Evolutionary conservation across 2,113 vertebrate genomes (phyloP).

Genomic region (Panthera tigris): DNA sequence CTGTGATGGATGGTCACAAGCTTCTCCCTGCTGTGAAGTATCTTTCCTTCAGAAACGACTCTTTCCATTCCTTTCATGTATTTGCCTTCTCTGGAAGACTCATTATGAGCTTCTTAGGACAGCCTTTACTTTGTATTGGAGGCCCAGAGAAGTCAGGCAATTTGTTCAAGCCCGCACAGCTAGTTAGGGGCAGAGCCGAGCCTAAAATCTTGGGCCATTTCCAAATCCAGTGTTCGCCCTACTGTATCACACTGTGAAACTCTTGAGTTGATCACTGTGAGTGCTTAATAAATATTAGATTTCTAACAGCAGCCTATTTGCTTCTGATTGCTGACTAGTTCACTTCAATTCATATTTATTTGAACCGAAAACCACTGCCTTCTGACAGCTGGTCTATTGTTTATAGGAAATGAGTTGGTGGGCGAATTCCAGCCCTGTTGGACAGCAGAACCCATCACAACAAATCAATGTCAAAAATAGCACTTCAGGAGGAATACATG

Average conservation of each 20-base stretch:
- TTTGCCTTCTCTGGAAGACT: conserved; percentile 45
- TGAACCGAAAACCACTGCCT: conserved; percentile 62
- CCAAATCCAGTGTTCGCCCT: conserved; percentile 3
- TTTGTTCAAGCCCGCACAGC: conserved; percentile 4
- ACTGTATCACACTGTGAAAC: conserved; percentile 64
- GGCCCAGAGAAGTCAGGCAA: conserved; percentile 1
- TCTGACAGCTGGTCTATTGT: conserved; percentile 39
- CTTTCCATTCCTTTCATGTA: conserved; percentile 24
- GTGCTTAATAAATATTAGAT: conserved; percentile 67
- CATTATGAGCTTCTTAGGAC: not conserved
- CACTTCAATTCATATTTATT: conserved; percentile 66
- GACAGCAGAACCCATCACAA: conserved; percentile 63
- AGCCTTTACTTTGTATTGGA: conserved; percentile 14
- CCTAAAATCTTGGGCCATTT: conserved; percentile 49
- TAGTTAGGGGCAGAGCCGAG: not conserved
- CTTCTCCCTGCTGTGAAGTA: conserved; percentile 29
- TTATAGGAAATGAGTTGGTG: conserved; percentile 65
- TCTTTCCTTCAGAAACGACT: conserved; percentile 48
- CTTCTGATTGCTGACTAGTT: conserved; percentile 66
- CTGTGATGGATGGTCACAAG: conserved; percentile 71
- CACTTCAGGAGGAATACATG: conserved; percentile 58
- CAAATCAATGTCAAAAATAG: conserved; percentile 69
- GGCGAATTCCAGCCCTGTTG: conserved; percentile 67
- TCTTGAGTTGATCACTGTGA: conserved; percentile 60
- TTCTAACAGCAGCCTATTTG: conserved; percentile 66